Percentiles rank a stretch among this genome's conserved stretches.
These are phyloP conservation scores for Emys orbicularis DNA, from an alignment of 2,797 vertebrate genomes.

Conservation along the genomic window DNA sequence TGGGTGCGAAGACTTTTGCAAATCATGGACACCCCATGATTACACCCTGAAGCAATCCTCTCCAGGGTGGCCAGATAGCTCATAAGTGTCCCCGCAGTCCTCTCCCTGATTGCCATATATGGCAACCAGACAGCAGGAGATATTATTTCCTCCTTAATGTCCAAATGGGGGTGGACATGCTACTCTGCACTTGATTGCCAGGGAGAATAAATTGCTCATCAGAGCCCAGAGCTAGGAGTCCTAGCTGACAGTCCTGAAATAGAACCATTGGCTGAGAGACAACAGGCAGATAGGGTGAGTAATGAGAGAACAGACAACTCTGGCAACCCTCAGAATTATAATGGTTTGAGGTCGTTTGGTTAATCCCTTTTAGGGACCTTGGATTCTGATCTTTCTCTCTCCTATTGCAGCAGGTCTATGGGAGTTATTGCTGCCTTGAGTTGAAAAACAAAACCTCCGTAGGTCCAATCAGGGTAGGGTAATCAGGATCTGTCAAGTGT, in stretches of 20 bases:
- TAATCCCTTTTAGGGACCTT: background rate
- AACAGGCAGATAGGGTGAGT: background rate
- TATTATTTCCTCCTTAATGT: background rate
- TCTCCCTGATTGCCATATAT: background rate
- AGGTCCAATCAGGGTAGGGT: background rate
- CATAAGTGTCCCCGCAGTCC: background rate
- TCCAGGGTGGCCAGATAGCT: background rate
- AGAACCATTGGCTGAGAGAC: background rate
- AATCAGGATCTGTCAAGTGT: background rate
- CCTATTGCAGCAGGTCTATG: accelerated
- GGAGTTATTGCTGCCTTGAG: background rate
- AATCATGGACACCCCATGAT: background rate
- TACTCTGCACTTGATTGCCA: background rate
- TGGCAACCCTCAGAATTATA: background rate
- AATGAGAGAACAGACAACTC: background rate
- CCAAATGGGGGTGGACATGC: background rate
- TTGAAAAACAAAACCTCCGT: background rate
- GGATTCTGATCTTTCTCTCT: background rate
- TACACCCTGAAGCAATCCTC: too few relatives aligned
- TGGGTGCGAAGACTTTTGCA: background rate
- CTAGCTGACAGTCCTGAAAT: background rate
- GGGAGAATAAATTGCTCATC: constrained; percentile 19
- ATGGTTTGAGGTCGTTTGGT: background rate
- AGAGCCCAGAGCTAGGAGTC: background rate
- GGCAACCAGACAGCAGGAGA: background rate